Base-by-base conservation (phyloP, 1,140 invertebrate genomes). In the Thaumetopoea pityocampa region DNA sequence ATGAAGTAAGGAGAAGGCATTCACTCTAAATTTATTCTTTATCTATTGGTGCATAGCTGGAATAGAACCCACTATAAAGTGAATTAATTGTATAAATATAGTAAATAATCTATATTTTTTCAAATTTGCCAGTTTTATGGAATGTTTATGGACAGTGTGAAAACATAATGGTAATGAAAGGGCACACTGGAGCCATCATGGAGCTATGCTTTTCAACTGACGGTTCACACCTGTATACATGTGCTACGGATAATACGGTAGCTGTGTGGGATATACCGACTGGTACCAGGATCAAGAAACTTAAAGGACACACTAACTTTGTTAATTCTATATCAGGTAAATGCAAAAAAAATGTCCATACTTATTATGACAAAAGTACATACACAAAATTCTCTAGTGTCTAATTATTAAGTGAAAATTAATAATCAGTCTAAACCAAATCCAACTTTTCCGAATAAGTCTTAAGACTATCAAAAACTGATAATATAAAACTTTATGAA, bases 141-240 rank as follows among this genome's bases (percentile, higher is more conserved):
- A 97, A 94, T 82, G 95, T 97, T 1, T 98, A 97, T 82, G 98
- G 96, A 2, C 97, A 99, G 70, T 99, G 98, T 87, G 97, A 99
- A 65, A 99, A 99, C 82, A 92, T 98, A 50, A 94, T 94, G 53
- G 90, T 93, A 4, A 90, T 99, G 88, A 90, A 91, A 30, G 97
- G 97, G 0, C 98, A 99, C 78, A 95, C 92, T 8, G 98, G 98
- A n/a, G 96, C 97, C 5, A 89, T 99, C 3, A 94, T 98, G 90
- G 97, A 99, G 81, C 79, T 99, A 0, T 94, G 97, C 58, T 99
- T 98, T 70, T 96, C 93, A n/a, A 92, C 95, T 0, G 98, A 99
- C 85, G 96, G 97, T 12, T 90, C 91, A 9, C 90, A 92, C 41
- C 84, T 99, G n/a, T 96, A 95, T 68, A 95, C 96, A 4, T 94